These are phyloP conservation scores for Laupala kohalensis DNA, from an alignment of 1,140 invertebrate species.

Conservation along the genomic window DNA sequence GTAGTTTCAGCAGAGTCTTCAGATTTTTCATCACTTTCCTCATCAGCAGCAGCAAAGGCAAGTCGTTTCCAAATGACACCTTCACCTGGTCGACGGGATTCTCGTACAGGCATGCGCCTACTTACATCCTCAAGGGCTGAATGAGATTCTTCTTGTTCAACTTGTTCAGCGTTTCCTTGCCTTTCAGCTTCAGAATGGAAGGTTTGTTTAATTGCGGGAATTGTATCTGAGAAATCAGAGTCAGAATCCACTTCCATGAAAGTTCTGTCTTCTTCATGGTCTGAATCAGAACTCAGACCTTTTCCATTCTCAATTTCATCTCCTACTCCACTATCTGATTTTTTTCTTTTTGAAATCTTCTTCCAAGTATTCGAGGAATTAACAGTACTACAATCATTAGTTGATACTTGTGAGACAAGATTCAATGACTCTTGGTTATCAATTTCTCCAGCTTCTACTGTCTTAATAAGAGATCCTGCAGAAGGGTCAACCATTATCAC, in stretches of 20 bases:
- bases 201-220: conserved; percentile 8
- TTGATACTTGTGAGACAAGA: not conserved
- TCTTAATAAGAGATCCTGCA: conserved; percentile 6
- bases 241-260: conserved; percentile 12
- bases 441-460: conserved; percentile 11
- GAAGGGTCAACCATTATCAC: not conserved
- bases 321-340: conserved; percentile 41
- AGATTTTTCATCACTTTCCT: conserved; percentile 5
- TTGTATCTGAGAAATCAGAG: conserved; percentile 16
- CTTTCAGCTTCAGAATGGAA: conserved; percentile 1
- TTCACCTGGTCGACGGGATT: not conserved
- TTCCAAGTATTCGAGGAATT: conserved; percentile 16
- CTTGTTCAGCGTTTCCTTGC: not conserved
- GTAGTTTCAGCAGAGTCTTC: conserved; percentile 1
- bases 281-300: conserved; percentile 17
- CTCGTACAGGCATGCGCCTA: not conserved
- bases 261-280: conserved; percentile 10
- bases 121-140: not conserved
- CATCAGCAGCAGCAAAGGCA: conserved; percentile 7
- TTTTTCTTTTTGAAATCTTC: conserved; percentile 34
- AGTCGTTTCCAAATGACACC: not conserved
- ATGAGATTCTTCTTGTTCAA: not conserved
- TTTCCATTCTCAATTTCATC: conserved; percentile 29
- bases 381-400: not conserved
- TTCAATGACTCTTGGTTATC: not conserved